Base-by-base conservation (phyloP, 1,140 invertebrate genomes). In the Lasaia peninsularis region DNA sequence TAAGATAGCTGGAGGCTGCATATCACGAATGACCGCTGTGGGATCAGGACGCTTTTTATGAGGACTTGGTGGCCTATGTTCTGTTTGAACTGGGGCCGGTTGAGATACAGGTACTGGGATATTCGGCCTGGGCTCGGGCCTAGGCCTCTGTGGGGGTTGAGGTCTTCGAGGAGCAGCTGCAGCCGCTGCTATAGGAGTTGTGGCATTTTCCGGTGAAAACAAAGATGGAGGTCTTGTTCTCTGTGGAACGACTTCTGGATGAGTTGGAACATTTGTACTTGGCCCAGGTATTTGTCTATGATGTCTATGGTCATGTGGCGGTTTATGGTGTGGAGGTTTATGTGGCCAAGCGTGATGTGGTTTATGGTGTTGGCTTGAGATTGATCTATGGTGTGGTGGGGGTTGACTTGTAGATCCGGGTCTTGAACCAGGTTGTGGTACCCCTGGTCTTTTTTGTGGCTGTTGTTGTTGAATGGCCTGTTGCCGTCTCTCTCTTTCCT, bases 161-260 rank as follows among this genome's bases (percentile, higher is more conserved):
- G 78, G 78, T 11, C 78, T 31, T 8, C 78, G 20, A 0, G 75
- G 77, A 1, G 78, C 69, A 12, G 60, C 50, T 9, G 60, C 62
- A 9, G 65, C 54, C 0, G 80, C 78, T 2, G 74, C 76, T 5
- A 70, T 69, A 10, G 78, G 73, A 1, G 80, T 75, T 0, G 80
- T 85, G 2, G 80, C 73, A 53, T 81, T 83, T 52, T 86, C 81
- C 1, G 86, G 85, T 0, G 86, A 85, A 64, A 86, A 87, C 28
- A 82, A 56, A 6, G 84, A 86, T 0, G 87, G 81, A 0, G 83
- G 82, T 8, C 85, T 66, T 11, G 80, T 87, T 20, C 83, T 63
- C 55, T 78, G 79, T 0, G 74, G 80, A 0, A 71, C 53, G 21
- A 55, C 58, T 52, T 73, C 68, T 11, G 60, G 60, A 44, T 52